Evolutionary conservation across 2,113 vertebrate species (phyloP).

Genomic region (Smithornis capensis): DNA sequence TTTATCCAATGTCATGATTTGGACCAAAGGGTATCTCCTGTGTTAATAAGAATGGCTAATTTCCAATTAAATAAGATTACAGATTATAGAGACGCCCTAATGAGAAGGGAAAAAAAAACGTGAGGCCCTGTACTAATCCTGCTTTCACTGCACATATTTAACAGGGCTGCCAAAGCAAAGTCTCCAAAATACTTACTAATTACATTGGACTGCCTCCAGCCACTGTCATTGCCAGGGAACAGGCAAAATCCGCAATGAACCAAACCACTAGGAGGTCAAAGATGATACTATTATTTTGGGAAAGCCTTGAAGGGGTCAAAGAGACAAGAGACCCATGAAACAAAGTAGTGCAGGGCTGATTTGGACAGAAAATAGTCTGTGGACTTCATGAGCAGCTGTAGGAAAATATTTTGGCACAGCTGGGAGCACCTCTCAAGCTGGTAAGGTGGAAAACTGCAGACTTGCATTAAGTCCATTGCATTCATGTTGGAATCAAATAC

Average conservation of each 20-base stretch:
- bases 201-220: conserved; percentile 49
- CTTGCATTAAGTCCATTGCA: background rate
- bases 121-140: background rate
- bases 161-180: conserved; percentile 17
- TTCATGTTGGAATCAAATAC: background rate
- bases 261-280: background rate
- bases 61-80: conserved; percentile 46
- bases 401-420: background rate
- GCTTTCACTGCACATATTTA: conserved; percentile 40
- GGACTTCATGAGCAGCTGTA: background rate
- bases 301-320: background rate
- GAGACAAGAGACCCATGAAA: background rate
- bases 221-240: background rate
- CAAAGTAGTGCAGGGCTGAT: background rate
- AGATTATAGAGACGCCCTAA: conserved; percentile 26
- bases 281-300: background rate
- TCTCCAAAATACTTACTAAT: conserved; percentile 46
- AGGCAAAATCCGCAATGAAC: background rate
- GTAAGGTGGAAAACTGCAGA: background rate
- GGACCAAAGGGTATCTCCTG: background rate
- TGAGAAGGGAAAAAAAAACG: background rate
- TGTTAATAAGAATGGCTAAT: conserved; percentile 43
- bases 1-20: background rate
- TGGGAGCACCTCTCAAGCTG: background rate
- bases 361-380: background rate